A percentile compares a stretch with the other conserved stretches of the same genome.
These are phyloP conservation scores for Prochilodus magdalenae DNA, from an alignment of 2,113 vertebrate species.

Conservation along the genomic window DNA sequence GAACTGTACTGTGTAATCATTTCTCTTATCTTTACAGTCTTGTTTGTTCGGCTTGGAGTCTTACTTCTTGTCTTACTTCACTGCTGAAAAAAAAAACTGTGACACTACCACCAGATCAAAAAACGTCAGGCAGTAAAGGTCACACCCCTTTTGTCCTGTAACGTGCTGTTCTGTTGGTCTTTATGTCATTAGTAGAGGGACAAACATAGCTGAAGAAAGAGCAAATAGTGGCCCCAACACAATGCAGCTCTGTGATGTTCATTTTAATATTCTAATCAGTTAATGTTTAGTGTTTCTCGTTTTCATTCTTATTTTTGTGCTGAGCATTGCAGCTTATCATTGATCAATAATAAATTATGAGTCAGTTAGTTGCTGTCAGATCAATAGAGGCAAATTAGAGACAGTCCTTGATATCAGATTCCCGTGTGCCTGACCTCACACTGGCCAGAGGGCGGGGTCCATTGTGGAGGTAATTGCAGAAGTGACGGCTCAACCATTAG, in stretches of 20 bases:
- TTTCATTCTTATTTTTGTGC: neutral
- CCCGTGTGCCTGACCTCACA: slow-evolving; percentile 11
- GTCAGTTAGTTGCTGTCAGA: neutral
- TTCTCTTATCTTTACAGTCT: neutral
- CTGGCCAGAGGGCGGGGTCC: slow-evolving; percentile 15
- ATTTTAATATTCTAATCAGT: neutral
- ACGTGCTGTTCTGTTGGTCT: neutral
- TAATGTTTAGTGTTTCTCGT: neutral
- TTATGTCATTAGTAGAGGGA: slow-evolving; percentile 5
- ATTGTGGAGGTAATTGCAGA: slow-evolving; percentile 23
- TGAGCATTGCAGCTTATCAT: neutral
- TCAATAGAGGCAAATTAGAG: neutral
- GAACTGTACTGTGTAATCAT: neutral
- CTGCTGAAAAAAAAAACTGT: neutral
- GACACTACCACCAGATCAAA: neutral
- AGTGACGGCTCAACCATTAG: slow-evolving; percentile 39
- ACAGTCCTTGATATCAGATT: neutral
- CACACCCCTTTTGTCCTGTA: slow-evolving; percentile 25
- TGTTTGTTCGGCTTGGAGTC: neutral
- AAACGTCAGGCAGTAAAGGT: neutral
- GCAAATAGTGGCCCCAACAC: slow-evolving; percentile 23
- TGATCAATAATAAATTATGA: neutral
- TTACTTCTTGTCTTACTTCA: neutral
- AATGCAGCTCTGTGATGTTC: neutral
- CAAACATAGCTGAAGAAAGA: slow-evolving; percentile 13